Conservation (phyloP, 2,888 invertebrate genomes). For the Noctuana brunneofusca region DNA sequence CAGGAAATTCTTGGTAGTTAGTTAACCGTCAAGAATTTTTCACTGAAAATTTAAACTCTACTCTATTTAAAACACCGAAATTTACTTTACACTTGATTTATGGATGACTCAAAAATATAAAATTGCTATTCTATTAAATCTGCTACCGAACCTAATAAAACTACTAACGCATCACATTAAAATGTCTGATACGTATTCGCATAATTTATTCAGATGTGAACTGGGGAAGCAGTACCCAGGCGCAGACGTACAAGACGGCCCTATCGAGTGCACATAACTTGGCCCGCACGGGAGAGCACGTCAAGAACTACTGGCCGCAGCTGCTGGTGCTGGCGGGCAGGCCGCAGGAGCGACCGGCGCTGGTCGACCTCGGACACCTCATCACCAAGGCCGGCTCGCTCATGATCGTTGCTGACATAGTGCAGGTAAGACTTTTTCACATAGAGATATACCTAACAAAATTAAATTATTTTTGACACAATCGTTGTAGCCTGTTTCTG, state of each 20-base stretch:
- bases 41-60: background rate
- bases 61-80: background rate
- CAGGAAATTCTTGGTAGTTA: background rate
- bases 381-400: slow-evolving; percentile 96
- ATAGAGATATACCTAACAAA: too few species aligned
- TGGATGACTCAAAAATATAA: slow-evolving; percentile 2
- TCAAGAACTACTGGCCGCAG: slow-evolving; percentile 98
- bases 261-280: slow-evolving; percentile 91
- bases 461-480: too few species aligned
- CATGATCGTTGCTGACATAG: slow-evolving; percentile 91
- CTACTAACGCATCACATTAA: background rate
- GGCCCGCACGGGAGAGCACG: slow-evolving; percentile 95
- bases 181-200: background rate
- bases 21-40: slow-evolving; percentile 1
- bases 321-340: slow-evolving; percentile 91
- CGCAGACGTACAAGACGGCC: slow-evolving; percentile 97
- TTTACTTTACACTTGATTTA: slow-evolving; percentile 6
- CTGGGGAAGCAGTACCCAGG: slow-evolving; percentile 98
- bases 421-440: slow-evolving; percentile 9
- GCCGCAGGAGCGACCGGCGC: slow-evolving; percentile 92
- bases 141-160: slow-evolving; percentile 1
- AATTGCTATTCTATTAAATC: background rate
- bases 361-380: slow-evolving; percentile 94
- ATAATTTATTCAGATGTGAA: slow-evolving; percentile 87
- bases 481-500: too few species aligned